Base-by-base conservation (phyloP, 2,888 invertebrate genomes). In the Geotrupes spiniger region DNA sequence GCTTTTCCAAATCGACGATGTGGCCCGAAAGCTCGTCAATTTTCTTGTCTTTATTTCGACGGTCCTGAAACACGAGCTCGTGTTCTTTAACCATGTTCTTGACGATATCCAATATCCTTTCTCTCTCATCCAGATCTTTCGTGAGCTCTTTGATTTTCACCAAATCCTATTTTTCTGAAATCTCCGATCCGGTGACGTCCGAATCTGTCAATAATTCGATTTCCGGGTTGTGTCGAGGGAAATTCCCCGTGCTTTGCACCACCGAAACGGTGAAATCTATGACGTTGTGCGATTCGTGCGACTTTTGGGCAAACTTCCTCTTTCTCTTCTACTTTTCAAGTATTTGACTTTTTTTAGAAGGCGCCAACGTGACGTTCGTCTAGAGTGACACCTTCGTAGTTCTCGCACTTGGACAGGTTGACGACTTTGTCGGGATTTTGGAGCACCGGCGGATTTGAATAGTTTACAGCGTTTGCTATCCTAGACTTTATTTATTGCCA, bases 301-400 rank as follows among this genome's bases (percentile, higher is more conserved):
- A 51, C 27, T 48, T 54, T 40, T 33, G 29, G 4, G 5, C 29
- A n/a, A 17, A 50, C 50, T 25, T 42, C 49, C n/a, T 42, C 29
- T 9, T 14, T 28, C 8, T 40, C 43, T 5, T 36, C 33, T 9
- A 33, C 33, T 26, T 33, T 21, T 11, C 45, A 44, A 2, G 40
- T 36, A 17, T 48, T 54, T 10, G 58, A 47, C 63, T 63, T 47
- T 71, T 71, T 49, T 71, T 72, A 12, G 84, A 79, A 8, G 89
- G 89, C 48, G 88, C 89, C 57, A 94, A 76, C 33, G 93, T 90
- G 37, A 94, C 93, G 69, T 94, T 94, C 5, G 94, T 94, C 66
- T 93, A 92, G 73, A 85, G 92, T n/a, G 68, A 87, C 87, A 37
- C 87, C 80, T 71, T 92, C 92, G 74, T 90, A 92, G 53, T 89